Evolutionary conservation across 1,140 invertebrate genomes (phyloP), one percentile per base, ranked within the genome.

Genomic region (Trinorchestia longiramus): DNA sequence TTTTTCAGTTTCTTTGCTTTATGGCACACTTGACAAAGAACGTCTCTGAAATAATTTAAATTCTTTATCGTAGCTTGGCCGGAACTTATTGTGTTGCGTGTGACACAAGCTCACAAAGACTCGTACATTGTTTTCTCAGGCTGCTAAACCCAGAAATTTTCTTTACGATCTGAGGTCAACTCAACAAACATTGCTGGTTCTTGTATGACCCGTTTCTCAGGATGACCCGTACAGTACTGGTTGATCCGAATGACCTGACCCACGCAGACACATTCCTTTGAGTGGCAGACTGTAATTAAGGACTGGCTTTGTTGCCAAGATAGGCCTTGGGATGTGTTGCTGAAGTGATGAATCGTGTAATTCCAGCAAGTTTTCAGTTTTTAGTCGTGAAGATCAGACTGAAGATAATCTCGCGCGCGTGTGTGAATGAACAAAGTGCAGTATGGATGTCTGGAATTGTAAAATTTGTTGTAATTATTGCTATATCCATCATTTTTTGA

Each of bases 191-290:
- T 94, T 90, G 41, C 92, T 4, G 3, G 43, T 40, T 23, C 44
- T n/a, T 36, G 92, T 94, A 23, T 94, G 92, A 94, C 92, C 92
- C 47, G 43, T 44, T 94, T 45, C 19, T 77, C 62, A 44, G 40
- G 43, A 40, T 6, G 92, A 94, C 92, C 92, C 47, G 92, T 92
- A 36, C 90, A 28, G 90, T n/a, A 94, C 44, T 40, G 44, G 47
- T 44, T 94, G 44, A 45, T 45, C 36, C 92, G 43, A 94, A 45
- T 94, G 92, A 94, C 92, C 92, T 47, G 92, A 94, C 92, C 92
- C 92, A 94, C 92, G 41, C 92, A 94, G 92, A n/a, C 44, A 40
- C 92, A 94, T 94, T 94, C 92, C 44, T 94, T 0, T n/a, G 43
- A 45, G 44, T 45, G 43, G 92, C 92, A 94, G 43, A 43, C 92